These are phyloP conservation scores for Hyles lineata DNA, from an alignment of 2,888 invertebrate species.

Conservation along the genomic window DNA sequence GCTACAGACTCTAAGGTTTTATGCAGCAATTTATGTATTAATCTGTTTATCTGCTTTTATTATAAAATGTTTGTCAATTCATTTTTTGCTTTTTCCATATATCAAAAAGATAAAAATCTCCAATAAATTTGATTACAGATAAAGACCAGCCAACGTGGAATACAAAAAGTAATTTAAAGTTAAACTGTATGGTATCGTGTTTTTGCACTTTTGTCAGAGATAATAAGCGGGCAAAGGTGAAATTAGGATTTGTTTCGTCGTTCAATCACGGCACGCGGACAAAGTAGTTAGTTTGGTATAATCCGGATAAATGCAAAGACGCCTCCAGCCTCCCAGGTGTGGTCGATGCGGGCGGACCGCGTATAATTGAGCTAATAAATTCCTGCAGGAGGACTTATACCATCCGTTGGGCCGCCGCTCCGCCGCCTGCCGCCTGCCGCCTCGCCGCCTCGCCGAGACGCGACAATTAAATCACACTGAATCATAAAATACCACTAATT, in stretches of 20 bases:
- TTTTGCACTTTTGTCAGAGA: background rate
- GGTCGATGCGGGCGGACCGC: constrained; percentile 62
- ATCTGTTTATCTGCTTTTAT: background rate
- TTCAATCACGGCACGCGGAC: constrained; percentile 31
- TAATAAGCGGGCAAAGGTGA: background rate
- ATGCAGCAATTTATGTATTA: background rate
- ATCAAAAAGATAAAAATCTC: constrained; percentile 19
- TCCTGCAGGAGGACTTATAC: constrained; percentile 66
- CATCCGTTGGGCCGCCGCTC: constrained; percentile 10
- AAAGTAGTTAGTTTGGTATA: constrained; percentile 49
- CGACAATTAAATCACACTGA: constrained; percentile 79
- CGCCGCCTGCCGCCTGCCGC: constrained; percentile 48
- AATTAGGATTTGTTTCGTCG: background rate
- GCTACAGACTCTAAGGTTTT: background rate
- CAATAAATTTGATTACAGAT: constrained; percentile 21
- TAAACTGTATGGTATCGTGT: background rate
- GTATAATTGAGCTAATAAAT: constrained; percentile 82
- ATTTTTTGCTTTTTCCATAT: background rate
- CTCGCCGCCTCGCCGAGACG: constrained; percentile 59
- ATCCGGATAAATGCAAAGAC: constrained; percentile 63
- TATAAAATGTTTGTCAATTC: background rate
- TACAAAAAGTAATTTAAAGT: constrained; percentile 30
- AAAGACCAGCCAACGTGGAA: constrained; percentile 24
- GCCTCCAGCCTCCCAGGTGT: constrained; percentile 59
- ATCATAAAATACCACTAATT: constrained; percentile 74